Base-by-base conservation (phyloP, 1,140 invertebrate genomes). In the Cepaea nemoralis region DNA sequence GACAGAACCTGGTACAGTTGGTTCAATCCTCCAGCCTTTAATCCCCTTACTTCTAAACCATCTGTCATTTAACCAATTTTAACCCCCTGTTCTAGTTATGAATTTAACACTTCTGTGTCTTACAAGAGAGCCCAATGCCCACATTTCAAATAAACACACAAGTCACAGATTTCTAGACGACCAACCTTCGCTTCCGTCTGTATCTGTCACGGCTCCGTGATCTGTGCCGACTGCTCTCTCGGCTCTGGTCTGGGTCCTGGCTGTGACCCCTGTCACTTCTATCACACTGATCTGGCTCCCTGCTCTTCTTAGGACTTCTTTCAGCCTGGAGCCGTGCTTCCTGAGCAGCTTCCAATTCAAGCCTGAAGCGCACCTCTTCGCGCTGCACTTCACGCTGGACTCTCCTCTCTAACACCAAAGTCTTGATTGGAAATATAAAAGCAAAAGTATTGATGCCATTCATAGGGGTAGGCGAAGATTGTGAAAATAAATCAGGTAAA, bases 301-400 rank as follows among this genome's bases (percentile, higher is more conserved):
- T 80, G 78, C 77, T 84, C 76, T 86, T 82, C 14, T 83, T 86
- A 1, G 78, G 82, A 59, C 85, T 85, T 24, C 85, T 81, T 59
- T 48, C 87, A 87, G 42, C 70, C 79, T 63, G 83, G 85, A 27
- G 71, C 16, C 80, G 81, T 48, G 78, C 77, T 27, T 84, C 74
- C 55, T 86, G 81, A 50, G 73, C 79, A 27, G 79, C 84, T 45
- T 86, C 82, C n/a, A 80, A 85, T 78, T 87, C 88, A 33, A 85
- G 40, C 50, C 83, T 83, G 74, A 87, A 88, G 66, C 90, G 70
- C 77, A 87, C 86, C 66, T 92, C 90, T 76, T 91, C 90, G 76
- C 89, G 77, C 83, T 91, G 90, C 40, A 84, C 82, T 70, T 89
- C 89, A 31, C 89, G 59, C 71, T 88, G 83, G 74, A 85, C 83